Evolutionary conservation across 2,113 vertebrate species (phyloP).

Genomic region (Microcebus murinus): DNA sequence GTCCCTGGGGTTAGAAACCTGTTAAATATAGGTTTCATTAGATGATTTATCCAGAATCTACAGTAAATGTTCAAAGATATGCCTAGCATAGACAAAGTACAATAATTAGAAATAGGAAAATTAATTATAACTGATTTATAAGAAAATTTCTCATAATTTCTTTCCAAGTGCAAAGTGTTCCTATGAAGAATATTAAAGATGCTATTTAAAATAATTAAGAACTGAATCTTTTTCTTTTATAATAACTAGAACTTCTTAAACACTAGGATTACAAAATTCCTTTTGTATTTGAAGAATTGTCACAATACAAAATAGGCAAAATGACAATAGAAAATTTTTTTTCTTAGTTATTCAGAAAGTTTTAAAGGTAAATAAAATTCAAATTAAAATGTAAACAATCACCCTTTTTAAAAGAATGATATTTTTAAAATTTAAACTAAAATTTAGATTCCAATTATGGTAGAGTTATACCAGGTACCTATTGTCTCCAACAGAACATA

Average conservation of each 20-base stretch:
- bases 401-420: not conserved
- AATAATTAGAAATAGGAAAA: constrained; percentile 1
- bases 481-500: not conserved
- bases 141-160: constrained; percentile 18
- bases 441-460: not conserved
- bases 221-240: not conserved
- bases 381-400: not conserved
- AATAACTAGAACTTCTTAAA: not conserved
- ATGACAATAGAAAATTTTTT: not conserved
- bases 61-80: constrained; percentile 21
- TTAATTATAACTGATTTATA: not conserved
- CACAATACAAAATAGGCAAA: constrained; percentile 12
- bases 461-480: not conserved
- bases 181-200: constrained; percentile 8
- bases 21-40: not conserved
- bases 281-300: not conserved
- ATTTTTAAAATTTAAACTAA: constrained; percentile 45
- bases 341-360: not conserved
- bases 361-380: constrained; percentile 35
- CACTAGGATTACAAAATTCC: not conserved
- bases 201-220: constrained; percentile 43
- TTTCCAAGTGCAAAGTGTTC: constrained; percentile 29
- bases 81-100: not conserved
- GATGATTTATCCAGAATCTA: constrained; percentile 30
- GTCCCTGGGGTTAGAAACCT: not conserved